Conservation (phyloP, 1,140 invertebrate species). For the Brachionus plicatilis region DNA sequence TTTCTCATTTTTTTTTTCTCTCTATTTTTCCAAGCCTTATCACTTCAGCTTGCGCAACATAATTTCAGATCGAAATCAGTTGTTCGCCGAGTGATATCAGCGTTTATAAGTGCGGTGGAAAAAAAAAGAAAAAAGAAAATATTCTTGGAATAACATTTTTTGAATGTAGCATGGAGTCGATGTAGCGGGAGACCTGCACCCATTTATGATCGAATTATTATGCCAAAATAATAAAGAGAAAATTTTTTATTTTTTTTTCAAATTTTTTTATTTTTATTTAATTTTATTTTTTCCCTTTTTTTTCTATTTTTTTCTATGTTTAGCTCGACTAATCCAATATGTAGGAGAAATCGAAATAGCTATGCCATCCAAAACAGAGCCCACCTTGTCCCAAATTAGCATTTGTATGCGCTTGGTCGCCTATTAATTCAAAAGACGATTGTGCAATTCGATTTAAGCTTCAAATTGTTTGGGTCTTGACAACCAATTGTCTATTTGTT, state of each 20-base stretch:
- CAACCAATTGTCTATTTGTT: background rate
- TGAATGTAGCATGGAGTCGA: background rate
- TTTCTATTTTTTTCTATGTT: background rate
- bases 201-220: background rate
- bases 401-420: background rate
- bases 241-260: too few species aligned
- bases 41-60: background rate
- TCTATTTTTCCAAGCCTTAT: background rate
- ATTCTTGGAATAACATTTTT: background rate
- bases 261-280: too few species aligned
- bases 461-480: too few species aligned
- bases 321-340: background rate
- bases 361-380: background rate
- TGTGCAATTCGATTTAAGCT: background rate
- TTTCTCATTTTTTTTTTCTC: background rate
- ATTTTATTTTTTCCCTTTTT: too few species aligned
- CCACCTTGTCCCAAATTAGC: background rate
- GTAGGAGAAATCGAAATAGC: background rate
- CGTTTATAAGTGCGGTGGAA: background rate
- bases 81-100: background rate
- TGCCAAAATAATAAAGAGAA: background rate
- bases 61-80: background rate
- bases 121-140: background rate
- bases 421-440: background rate
- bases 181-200: background rate